These are phyloP conservation scores for Himalopsyche anomala DNA, from an alignment of 2,888 invertebrate genomes.

Conservation along the genomic window DNA sequence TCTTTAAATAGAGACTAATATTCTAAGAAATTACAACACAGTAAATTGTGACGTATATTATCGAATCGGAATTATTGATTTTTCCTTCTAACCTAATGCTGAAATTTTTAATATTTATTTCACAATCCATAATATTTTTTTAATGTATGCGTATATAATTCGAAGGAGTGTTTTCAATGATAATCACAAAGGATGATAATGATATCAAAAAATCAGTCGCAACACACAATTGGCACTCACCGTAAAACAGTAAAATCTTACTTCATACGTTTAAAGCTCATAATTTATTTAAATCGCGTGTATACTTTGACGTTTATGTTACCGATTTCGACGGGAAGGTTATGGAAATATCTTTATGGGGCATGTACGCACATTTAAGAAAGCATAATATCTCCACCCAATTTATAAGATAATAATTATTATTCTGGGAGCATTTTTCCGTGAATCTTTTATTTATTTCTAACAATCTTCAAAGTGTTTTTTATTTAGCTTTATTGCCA, in stretches of 20 bases:
- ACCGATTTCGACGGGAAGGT: constrained; percentile 61
- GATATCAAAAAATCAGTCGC: constrained; percentile 46
- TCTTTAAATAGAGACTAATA: no score
- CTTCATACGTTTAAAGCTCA: constrained; percentile 60
- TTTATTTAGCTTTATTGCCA: constrained; percentile 21
- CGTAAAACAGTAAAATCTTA: constrained; percentile 44
- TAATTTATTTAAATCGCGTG: constrained; percentile 64
- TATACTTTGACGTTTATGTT: constrained; percentile 63
- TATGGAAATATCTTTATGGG: constrained; percentile 63
- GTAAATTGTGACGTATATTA: no score
- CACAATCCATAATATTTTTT: no score
- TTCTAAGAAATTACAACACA: no score
- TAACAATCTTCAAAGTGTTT: constrained; percentile 18
- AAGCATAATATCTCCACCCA: constrained; percentile 18
- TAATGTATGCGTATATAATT: background rate
- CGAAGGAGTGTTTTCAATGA: background rate
- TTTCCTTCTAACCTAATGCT: no score
- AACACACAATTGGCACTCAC: constrained; percentile 34
- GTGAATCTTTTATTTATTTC: background rate
- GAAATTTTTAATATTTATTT: no score
- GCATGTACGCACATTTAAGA: constrained; percentile 54
- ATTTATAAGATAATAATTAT: constrained; percentile 5
- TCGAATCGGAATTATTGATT: no score
- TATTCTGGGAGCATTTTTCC: background rate
- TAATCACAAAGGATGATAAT: background rate